Base-by-base conservation (phyloP, 2,797 vertebrate species). In the Paramormyrops hopkinsi region DNA sequence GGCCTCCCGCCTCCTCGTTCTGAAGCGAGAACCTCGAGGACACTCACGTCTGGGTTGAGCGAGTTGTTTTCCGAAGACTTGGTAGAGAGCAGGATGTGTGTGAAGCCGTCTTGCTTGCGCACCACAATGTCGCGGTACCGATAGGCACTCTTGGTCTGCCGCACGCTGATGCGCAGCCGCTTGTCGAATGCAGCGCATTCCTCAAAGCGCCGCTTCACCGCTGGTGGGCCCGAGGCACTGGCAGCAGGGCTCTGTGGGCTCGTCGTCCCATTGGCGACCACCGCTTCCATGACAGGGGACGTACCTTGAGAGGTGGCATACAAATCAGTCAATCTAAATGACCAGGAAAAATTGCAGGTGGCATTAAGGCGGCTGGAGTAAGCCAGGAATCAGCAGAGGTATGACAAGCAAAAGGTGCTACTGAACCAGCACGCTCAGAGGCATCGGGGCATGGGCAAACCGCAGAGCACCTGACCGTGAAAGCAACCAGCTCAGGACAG, bases 111-210 rank as follows among this genome's bases (percentile, higher is more conserved):
- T 65, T 99, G 98, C 86, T 99, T 99, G 93, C 98, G 97, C 91
- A 99, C 98, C 89, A 99, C 97, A 54, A 99, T 98, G 94, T 99
- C 98, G 48, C 98, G 96, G 94, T 99, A 99, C 33, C 98, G 97
- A 94, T 99, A 99, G 0, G 98, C 98, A 2, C 98, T 99, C 93
- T 99, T 98, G 0, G 98, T 99, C 90, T 99, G 98, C 0, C 98
- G 96, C 85, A 99, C 98, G 0, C 98, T 99, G 95, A 98, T 98
- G 8, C 98, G 95, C 59, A 99, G 95, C 5, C 98, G 96, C 92
- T 99, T 99, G 93, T 99, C 98, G 2, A 99, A 98, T 44, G 97
- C 97, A 0, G 97, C 96, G 33, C 97, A 95, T 29, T 98, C 97
- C 53, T 98, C 98, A 90, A 97, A 95, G 33, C 96, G 97, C 5